Percentiles rank a stretch among this genome's conserved stretches.
Conservation (phyloP, 2,113 vertebrate genomes). For the Malurus elegans region DNA sequence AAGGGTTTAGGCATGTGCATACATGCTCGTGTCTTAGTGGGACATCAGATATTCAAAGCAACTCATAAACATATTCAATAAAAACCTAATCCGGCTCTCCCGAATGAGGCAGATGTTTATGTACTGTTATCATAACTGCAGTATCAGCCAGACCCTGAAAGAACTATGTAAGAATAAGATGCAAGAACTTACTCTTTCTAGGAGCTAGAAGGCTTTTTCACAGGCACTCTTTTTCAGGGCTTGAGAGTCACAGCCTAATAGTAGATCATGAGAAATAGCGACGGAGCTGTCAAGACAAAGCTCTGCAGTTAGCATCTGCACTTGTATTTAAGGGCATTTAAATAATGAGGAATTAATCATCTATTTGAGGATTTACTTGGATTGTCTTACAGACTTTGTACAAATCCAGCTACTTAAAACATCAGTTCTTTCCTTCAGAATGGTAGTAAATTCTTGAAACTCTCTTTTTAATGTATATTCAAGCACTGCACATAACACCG, state of each 20-base stretch:
- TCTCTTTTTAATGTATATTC: slow-evolving; percentile 3
- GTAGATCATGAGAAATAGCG: background rate
- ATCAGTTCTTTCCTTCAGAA: slow-evolving; percentile 17
- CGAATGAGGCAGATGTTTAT: background rate
- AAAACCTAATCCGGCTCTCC: background rate
- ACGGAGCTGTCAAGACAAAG: slow-evolving; percentile 27
- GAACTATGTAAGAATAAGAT: background rate
- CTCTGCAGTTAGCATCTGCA: background rate
- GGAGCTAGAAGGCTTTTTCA: background rate
- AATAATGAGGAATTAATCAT: slow-evolving; percentile 58
- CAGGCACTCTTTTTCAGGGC: background rate
- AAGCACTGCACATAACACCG: background rate
- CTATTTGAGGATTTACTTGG: slow-evolving; percentile 54
- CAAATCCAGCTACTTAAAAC: slow-evolving; percentile 61
- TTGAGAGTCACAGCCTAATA: background rate
- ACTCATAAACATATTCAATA: background rate
- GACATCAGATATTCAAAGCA: background rate
- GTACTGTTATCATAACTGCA: background rate
- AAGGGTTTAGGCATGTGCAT: background rate
- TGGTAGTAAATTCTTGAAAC: slow-evolving; percentile 53
- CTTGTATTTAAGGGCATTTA: slow-evolving; percentile 40
- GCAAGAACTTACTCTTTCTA: background rate
- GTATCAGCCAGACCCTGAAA: background rate
- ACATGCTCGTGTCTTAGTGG: background rate
- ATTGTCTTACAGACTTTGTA: slow-evolving; percentile 51